A percentile compares a stretch with the other conserved stretches of the same genome.
These are phyloP conservation scores for Nothobranchius kuhntae DNA, from an alignment of 2,113 vertebrate species.

Conservation along the genomic window DNA sequence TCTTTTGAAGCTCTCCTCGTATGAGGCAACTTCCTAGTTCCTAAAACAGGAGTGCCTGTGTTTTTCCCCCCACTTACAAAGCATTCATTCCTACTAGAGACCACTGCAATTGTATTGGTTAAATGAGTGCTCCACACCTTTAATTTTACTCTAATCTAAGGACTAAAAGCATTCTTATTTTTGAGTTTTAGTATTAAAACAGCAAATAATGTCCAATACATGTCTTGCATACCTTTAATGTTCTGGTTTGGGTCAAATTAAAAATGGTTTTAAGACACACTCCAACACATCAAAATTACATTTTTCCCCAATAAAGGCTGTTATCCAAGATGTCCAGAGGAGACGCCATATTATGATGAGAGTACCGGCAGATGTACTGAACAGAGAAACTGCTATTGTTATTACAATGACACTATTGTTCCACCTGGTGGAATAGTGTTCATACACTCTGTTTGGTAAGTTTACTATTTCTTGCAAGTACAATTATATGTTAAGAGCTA, in stretches of 20 bases:
- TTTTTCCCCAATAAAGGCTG: constrained; percentile 76
- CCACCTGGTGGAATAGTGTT: constrained; percentile 48
- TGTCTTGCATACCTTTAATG: neutral
- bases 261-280: neutral
- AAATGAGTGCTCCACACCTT: too few relatives aligned
- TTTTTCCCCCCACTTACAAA: too few relatives aligned
- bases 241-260: neutral
- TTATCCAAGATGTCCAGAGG: constrained; percentile 83
- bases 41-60: too few relatives aligned
- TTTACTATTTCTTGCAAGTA: neutral
- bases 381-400: constrained; percentile 80
- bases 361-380: constrained; percentile 80
- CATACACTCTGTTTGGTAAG: constrained; percentile 53
- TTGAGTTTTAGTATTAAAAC: too few relatives aligned
- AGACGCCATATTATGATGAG: constrained; percentile 82
- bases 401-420: constrained; percentile 74
- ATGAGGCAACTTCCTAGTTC: too few relatives aligned
- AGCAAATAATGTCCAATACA: neutral
- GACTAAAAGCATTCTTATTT: too few relatives aligned
- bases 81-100: too few relatives aligned
- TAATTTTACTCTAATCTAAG: too few relatives aligned
- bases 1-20: too few relatives aligned
- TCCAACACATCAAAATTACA: neutral
- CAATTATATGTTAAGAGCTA: neutral
- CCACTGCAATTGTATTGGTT: too few relatives aligned